These are phyloP conservation scores for Trogon surrucura DNA, from an alignment of 2,113 vertebrate species.

Conservation along the genomic window DNA sequence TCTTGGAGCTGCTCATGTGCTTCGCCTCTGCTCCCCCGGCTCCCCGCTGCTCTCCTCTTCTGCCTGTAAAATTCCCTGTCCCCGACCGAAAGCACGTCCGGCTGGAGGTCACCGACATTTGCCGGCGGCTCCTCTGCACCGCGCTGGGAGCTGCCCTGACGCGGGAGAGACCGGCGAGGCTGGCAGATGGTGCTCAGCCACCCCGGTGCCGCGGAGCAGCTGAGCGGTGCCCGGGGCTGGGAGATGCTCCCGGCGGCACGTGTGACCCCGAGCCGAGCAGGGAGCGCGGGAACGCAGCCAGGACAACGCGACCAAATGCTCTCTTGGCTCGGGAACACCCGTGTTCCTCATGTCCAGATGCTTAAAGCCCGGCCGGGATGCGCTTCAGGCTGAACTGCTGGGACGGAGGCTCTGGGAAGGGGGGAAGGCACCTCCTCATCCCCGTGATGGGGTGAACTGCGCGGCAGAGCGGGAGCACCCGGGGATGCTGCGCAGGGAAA, in stretches of 20 bases:
- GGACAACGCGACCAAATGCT: not conserved
- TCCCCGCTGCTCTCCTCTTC: not conserved
- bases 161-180: not conserved
- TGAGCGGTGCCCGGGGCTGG: not conserved
- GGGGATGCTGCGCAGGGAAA: not conserved
- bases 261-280: not conserved
- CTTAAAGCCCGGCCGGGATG: not conserved
- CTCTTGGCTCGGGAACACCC: not conserved
- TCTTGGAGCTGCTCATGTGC: not conserved
- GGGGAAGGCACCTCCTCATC: not conserved
- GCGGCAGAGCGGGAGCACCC: not conserved
- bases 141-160: not conserved
- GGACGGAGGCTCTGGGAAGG: not conserved
- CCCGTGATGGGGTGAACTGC: fast-evolving
- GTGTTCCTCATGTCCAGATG: fast-evolving
- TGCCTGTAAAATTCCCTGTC: not conserved
- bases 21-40: fast-evolving
- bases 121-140: fast-evolving
- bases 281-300: not conserved
- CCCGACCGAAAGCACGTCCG: not conserved
- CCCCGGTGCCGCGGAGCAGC: not conserved
- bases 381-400: fast-evolving
- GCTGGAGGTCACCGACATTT: not conserved
- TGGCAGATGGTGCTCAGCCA: not conserved
- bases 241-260: not conserved